phyloP scores from a whole-genome alignment of 1,140 invertebrate genomes.

The Ylistrum balloti region DNA sequence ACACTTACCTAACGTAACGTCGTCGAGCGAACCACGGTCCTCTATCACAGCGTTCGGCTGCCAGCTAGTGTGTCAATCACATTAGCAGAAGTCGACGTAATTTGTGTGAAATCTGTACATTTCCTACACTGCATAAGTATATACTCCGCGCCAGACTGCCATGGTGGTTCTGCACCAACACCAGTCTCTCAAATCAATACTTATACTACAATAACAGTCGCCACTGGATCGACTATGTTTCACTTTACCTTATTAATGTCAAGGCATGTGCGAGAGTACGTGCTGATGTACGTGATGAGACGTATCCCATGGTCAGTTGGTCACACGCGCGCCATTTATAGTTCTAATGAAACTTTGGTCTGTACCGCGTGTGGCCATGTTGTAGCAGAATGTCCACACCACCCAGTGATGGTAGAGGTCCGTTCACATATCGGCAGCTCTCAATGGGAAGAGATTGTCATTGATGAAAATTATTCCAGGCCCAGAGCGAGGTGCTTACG shows the following conservation, averaged over 20 bases:
- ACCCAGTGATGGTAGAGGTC: neutral
- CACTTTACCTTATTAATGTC: constrained; percentile 25
- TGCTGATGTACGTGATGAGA: constrained; percentile 18
- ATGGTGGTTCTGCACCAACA: neutral
- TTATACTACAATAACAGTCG: constrained; percentile 28
- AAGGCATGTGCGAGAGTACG: constrained; percentile 32
- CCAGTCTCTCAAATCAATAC: constrained; percentile 8
- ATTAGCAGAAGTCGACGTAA: constrained; percentile 33
- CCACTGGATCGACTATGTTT: neutral
- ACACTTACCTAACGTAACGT: constrained; percentile 3
- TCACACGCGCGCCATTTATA: constrained; percentile 8
- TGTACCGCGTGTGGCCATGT: neutral
- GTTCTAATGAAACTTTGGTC: neutral
- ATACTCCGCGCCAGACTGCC: constrained; percentile 21
- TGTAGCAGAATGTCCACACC: neutral
- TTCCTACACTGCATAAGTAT: constrained; percentile 18
- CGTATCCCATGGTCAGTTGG: constrained; percentile 5
- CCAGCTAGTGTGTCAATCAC: constrained; percentile 26
- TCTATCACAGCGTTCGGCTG: neutral
- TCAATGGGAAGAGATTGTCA: constrained; percentile 44
- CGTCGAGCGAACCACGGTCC: neutral
- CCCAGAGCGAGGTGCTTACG: constrained; percentile 58
- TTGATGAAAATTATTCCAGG: constrained; percentile 64
- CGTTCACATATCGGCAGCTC: constrained; percentile 30
- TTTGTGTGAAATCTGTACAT: constrained; percentile 28